Base-by-base conservation (phyloP, 2,113 vertebrate species). In the Ictalurus punctatus region DNA sequence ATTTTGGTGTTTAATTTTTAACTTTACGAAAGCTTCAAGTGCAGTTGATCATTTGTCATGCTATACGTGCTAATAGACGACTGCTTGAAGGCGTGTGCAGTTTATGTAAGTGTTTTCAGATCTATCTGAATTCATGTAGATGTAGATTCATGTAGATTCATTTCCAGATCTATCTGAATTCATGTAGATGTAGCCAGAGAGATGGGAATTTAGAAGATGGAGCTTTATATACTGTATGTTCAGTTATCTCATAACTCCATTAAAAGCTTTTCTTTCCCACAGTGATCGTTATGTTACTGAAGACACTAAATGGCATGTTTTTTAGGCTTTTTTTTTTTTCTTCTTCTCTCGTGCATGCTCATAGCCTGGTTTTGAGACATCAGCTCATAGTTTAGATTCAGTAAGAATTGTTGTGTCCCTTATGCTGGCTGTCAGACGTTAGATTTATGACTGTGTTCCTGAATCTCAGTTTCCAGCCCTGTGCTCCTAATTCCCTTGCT, bases 371-470 rank as follows among this genome's bases (percentile, higher is more conserved):
- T 87, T 73, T 21, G 4, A 71, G 59, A 83, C 79, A 81, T 83
- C 67, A 61, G 87, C 69, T 83, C 12, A 76, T 71, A 84, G 81
- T 88, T 69, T 87, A 30, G 58, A 76, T 88, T 84, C 44, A 52
- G 44, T 84, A 61, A 84, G 58, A 65, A 84, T 84, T 88, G 81
- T 84, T 76, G 87, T 88, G 87, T 84, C 87, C 87, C 87, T 88
- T 88, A 84, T 88, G 87, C 71, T 84, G 59, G 71, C 82, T 88
- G 82, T 88, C 82, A 88, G n/a, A 52, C 1, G 30, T 48, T 84
- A 88, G 87, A 88, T 84, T 88, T 88, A 84, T 88, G 87, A 40
- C 82, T 76, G 17, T 79, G 87, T 84, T 88, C 71, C 87, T 65
- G 85, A 88, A 88, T 84, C 87, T 88, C 83, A 37, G n/a, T 88